These are phyloP conservation scores for Linurgus olivaceus DNA, from an alignment of 2,797 vertebrate species.

Conservation along the genomic window DNA sequence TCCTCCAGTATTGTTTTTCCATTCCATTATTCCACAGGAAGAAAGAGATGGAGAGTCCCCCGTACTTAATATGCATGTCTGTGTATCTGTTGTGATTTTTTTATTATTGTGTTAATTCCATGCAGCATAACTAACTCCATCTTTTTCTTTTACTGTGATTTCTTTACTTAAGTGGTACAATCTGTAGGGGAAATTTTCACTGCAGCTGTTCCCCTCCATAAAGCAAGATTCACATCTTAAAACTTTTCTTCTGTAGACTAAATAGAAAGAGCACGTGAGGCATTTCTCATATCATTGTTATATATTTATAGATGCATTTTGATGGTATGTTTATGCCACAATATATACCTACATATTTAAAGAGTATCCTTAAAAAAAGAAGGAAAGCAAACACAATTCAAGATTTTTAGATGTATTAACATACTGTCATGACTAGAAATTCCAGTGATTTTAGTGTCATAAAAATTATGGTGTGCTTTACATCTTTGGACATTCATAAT, in stretches of 20 bases:
- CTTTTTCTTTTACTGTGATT: not conserved
- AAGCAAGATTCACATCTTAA: not conserved
- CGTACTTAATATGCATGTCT: not conserved
- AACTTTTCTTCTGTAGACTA: not conserved
- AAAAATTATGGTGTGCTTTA: not conserved
- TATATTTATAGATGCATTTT: not conserved
- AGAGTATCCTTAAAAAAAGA: not conserved
- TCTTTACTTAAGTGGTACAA: not conserved
- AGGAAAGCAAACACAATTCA: not conserved
- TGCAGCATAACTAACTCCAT: not conserved
- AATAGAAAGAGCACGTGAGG: not conserved
- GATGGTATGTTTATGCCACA: not conserved
- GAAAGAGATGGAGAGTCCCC: not conserved
- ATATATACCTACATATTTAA: not conserved
- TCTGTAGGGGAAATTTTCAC: not conserved
- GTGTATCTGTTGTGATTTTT: not conserved
- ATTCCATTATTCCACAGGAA: not conserved
- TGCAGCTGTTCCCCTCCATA: not conserved
- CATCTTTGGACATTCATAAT: not conserved
- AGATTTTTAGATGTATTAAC: not conserved
- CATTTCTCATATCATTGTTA: not conserved
- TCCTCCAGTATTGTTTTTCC: not conserved
- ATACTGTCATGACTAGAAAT: not conserved
- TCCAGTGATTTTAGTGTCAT: not conserved
- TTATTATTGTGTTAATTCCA: not conserved